Base-by-base conservation (phyloP, 2,113 vertebrate genomes). In the Axis porcinus region DNA sequence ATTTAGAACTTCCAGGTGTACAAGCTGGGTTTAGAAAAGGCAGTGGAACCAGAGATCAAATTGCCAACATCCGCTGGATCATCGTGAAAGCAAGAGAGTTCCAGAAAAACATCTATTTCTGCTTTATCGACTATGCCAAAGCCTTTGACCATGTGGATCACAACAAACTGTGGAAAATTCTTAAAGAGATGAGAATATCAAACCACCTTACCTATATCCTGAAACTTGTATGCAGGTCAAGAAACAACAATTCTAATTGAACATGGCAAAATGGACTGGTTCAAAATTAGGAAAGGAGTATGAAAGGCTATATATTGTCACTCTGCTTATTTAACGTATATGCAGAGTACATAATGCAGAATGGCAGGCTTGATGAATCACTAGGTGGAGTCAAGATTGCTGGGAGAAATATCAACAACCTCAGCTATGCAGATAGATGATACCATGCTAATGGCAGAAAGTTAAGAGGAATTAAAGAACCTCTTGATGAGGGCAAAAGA, bases 161-260 rank as follows among this genome's bases (percentile, higher is more conserved):
- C 19, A 70, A 23, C 10, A 70, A 70, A 70, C 19, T 70, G 67
- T 40, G n/a, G 67, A 70, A 70, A 23, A 70, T 70, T 70, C 67
- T 70, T 40, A 23, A 70, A 70, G 67, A 70, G 67, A 13, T 40
- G n/a, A 70, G 2, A 70, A 13, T 70, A 70, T 23, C 67, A 70
- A 70, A 40, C n/a, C n/a, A 70, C 67, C n/a, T 70, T 70, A 70
- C 5, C n/a, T 70, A 13, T 23, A n/a, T 70, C 67, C 67, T 23
- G 10, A 70, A 70, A 23, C 67, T 23, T 13, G 19, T 40, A 40
- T 40, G 21, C 10, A 70, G 67, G 67, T 70, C 67, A 70, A 70
- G n/a, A 40, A 40, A 70, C 10, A 70, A 70, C 67, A 23, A 5
- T 23, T 40, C 4, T 0, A 6, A 40, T 23, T 0, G 0, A 70